These are phyloP conservation scores for Hexactinellida sp. DNA, from an alignment of 37 sponge, comb jelly and placozoan species.

Conservation along the genomic window DNA sequence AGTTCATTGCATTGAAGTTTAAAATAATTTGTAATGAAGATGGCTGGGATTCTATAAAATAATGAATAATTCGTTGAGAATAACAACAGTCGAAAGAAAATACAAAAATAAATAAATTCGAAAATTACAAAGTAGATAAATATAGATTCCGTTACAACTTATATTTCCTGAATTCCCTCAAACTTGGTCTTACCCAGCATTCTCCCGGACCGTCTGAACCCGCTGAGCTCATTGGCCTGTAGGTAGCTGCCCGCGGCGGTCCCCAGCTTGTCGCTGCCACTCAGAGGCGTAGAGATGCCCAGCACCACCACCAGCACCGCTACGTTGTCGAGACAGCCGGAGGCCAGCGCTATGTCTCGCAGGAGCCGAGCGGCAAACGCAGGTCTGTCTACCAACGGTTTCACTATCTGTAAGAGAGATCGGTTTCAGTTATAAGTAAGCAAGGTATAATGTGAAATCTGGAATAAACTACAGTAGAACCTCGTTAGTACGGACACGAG, in stretches of 20 bases:
- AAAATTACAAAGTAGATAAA: not conserved
- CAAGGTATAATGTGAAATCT: no score
- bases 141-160: not conserved
- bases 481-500: no score
- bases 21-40: no score
- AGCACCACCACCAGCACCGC: constrained; percentile 40
- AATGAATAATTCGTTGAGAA: no score
- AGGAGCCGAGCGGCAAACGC: constrained; percentile 43
- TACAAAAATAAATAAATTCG: not conserved
- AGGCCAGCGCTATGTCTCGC: constrained; percentile 54
- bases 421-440: no score
- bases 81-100: not conserved
- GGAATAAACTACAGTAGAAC: no score
- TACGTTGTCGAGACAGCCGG: constrained; percentile 41
- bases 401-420: not conserved
- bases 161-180: not conserved
- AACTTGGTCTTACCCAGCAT: not conserved
- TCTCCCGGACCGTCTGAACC: not conserved
- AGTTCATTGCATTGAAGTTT: no score
- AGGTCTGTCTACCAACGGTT: constrained; percentile 4
- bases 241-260: not conserved
- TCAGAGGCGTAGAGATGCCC: not conserved
- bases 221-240: not conserved
- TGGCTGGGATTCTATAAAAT: no score
- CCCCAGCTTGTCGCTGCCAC: not conserved